Base-by-base conservation (phyloP, 2,888 invertebrate genomes). In the Chironomus tentans region DNA sequence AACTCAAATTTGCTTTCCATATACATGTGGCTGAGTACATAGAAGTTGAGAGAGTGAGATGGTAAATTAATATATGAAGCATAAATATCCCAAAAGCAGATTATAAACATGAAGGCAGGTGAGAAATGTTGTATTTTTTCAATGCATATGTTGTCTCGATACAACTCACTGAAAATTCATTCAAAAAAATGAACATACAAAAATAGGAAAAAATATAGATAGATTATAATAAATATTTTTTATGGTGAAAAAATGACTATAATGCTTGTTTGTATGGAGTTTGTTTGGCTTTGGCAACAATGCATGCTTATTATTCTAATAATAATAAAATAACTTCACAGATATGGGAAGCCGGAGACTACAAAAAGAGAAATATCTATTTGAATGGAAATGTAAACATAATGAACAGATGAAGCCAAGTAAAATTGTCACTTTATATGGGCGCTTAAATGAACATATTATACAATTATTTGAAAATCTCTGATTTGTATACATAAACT, bases 231-330 rank as follows among this genome's bases (percentile, higher is more conserved):
- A 4, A 5, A 5, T 38, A 2, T 38, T 65, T 24, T 15, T n/a
- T 12, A 28, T 68, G n/a, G 65, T 38, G 28, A 24, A 46, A 70
- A 70, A 70, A 18, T 70, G 15, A 47, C 18, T 70, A 46, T 46
- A 56, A 56, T 18, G 50, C 71, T 71, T 38, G 21, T 71, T 46
- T 65, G 10, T 24, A 13, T 65, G 21, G 13, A 65, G 12, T 65
- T 47, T 70, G 50, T 22, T 71, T 71, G 65, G 24, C 28, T 73
- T 28, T 73, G 72, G 72, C 72, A 73, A 74, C 74, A 74, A 74
- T 47, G 74, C 74, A 18, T 68, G n/a, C 46, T 46, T 74, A 74
- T 74, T 74, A 62, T 28, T 72, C 62, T n/a, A 18, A 62, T 46
- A 73, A 62, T 48, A 62, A 62, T 56, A 71, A 71, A 71, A 38